These are phyloP conservation scores for Pipistrellus kuhlii DNA, from an alignment of 2,797 vertebrate species.

Conservation along the genomic window DNA sequence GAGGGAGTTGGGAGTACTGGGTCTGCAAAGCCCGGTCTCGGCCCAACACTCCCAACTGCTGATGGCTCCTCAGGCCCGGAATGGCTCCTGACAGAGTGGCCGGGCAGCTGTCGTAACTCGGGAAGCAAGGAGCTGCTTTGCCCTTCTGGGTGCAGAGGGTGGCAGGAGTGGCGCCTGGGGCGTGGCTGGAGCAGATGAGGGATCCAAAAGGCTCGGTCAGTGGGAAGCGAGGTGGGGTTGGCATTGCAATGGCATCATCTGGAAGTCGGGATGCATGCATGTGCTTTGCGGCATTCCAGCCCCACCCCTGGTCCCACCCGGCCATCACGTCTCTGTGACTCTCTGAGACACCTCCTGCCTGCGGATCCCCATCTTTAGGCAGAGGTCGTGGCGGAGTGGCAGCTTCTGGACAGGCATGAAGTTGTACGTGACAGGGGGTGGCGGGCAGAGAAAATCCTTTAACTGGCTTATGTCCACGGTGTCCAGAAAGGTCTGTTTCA, in stretches of 20 bases:
- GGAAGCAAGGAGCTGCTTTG: neutral
- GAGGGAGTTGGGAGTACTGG: fast-evolving
- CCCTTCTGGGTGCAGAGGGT: neutral
- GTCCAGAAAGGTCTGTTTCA: neutral
- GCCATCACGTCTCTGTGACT: neutral
- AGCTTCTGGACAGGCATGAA: neutral
- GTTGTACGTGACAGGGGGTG: neutral
- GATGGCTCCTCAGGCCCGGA: fast-evolving
- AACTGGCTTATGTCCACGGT: neutral
- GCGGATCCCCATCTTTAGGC: neutral
- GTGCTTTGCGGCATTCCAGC: fast-evolving
- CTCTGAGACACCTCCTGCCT: fast-evolving
- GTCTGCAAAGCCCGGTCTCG: neutral
- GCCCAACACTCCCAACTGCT: neutral
- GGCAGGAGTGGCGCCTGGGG: neutral
- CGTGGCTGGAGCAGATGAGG: neutral
- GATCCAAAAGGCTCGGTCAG: neutral
- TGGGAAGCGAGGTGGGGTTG: neutral
- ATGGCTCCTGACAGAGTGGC: neutral
- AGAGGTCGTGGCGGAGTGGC: fast-evolving
- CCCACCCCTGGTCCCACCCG: neutral
- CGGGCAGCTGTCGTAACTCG: fast-evolving
- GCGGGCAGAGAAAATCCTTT: neutral
- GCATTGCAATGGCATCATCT: fast-evolving
- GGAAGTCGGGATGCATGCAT: no score